These are phyloP conservation scores for Amphibalanus amphitrite DNA, from an alignment of 1,140 invertebrate species.

Conservation along the genomic window DNA sequence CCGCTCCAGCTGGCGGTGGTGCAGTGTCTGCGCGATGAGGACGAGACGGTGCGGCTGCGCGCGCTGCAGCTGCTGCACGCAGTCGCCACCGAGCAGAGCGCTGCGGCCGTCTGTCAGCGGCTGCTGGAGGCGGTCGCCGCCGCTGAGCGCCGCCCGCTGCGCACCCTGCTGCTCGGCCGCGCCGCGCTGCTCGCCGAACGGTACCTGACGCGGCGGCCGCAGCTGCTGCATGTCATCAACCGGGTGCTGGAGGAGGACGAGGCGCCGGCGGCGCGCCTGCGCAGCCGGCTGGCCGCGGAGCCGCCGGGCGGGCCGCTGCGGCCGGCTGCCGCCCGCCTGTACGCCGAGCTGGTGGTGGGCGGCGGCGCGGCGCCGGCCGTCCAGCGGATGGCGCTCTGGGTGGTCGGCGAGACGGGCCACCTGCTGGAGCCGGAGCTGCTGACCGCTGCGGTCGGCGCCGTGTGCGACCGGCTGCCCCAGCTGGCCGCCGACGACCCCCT, in stretches of 20 bases:
- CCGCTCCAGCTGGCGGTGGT: not conserved
- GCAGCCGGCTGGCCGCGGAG: not conserved
- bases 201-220: not conserved
- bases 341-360: not conserved
- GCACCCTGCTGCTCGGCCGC: not conserved
- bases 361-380: not conserved
- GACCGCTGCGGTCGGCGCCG: not conserved
- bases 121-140: not conserved
- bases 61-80: not conserved
- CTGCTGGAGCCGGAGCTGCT: not conserved
- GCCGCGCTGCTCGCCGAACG: not conserved
- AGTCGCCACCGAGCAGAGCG: not conserved
- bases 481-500: not conserved
- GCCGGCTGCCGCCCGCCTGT: not conserved
- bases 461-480: not conserved
- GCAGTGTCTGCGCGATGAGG: not conserved
- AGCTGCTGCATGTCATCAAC: not conserved
- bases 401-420: not conserved
- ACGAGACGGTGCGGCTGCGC: not conserved
- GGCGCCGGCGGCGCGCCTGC: not conserved
- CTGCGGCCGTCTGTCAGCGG: not conserved
- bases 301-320: not conserved
- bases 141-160: not conserved
- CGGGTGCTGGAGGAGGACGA: not conserved
- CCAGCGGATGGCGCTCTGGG: not conserved